Conservation (phyloP, 2,113 vertebrate genomes). For the Dascyllus trimaculatus region DNA sequence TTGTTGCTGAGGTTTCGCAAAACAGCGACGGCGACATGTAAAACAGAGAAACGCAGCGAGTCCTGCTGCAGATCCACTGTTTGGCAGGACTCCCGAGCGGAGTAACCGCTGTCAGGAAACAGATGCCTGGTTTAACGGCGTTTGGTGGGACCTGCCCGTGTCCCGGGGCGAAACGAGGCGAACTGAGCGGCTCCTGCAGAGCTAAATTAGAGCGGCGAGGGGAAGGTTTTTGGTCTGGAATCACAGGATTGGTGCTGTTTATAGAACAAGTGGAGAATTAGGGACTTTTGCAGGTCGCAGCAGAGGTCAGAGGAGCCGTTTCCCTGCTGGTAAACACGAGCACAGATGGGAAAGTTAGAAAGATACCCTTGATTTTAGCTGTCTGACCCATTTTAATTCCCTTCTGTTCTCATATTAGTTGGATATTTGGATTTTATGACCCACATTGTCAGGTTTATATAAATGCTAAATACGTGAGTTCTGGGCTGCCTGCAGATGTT, state of each 20-base stretch:
- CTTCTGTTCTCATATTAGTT: no score
- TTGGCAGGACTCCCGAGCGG: slow-evolving; percentile 39
- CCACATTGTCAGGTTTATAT: no score
- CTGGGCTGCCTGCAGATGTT: no score
- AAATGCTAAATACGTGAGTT: no score
- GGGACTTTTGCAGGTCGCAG: slow-evolving; percentile 17
- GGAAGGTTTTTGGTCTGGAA: neutral
- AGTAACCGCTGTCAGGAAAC: slow-evolving; percentile 49
- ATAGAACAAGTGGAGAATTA: slow-evolving; percentile 21
- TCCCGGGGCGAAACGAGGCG: slow-evolving; percentile 9
- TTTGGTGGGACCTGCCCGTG: slow-evolving; percentile 21
- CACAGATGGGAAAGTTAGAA: neutral
- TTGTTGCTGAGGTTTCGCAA: slow-evolving; percentile 5
- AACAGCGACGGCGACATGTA: neutral
- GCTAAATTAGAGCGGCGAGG: neutral
- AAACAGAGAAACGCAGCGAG: neutral
- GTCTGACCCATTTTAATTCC: no score
- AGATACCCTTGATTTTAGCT: no score
- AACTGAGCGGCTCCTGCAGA: neutral
- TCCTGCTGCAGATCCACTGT: slow-evolving; percentile 10
- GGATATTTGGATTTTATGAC: no score
- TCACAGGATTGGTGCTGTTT: neutral
- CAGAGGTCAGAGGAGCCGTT: neutral
- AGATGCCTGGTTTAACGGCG: slow-evolving; percentile 36
- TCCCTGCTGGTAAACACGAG: neutral